Base-by-base conservation (phyloP, 2,113 vertebrate species). In the Copsychus sechellarum region DNA sequence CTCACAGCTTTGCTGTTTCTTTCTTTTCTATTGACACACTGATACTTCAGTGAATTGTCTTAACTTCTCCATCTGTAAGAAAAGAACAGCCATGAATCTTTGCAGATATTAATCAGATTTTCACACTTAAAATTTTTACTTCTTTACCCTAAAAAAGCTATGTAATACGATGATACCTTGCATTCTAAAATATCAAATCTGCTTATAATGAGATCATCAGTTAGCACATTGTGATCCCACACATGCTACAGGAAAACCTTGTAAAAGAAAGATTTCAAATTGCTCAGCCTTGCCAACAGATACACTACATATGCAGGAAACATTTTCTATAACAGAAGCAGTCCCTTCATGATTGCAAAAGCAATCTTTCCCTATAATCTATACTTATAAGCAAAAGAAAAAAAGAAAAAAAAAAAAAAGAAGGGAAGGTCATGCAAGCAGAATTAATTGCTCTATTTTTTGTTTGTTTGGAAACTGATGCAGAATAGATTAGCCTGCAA, bases 361-460 rank as follows among this genome's bases (percentile, higher is more conserved):
- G 50, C 12, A 65, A n/a, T 24, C 7, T 40, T 74, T 61, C 53
- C 25, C 29, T 54, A 25, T 15, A 50, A 33, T 15, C 33, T 23
- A 7, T 18, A 22, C 3, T 36, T 43, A 20, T 45, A 93, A 90
- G 40, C 11, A 47, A n/a, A 65, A 54, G 4, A 9, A 12, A 28
- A 61, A 28, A n/a, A n/a, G n/a, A n/a, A 25, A 17, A n/a, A 50
- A 50, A 28, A 51, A 25, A 7, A 36, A 11, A 14, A 9, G 5
- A 9, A 6, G 1, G 14, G n/a, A 58, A 42, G 24, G 34, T 45
- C 56, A 86, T 14, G 34, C 26, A 83, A 88, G 76, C 66, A 86
- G 51, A 94, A 90, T 34, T 61, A 93, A 83, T 54, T 22, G 54
- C 12, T 87, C 57, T 60, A 4, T 24, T 81, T 91, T 88, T 60